Conservation (phyloP, 2,797 vertebrate genomes). For the Macropus fuliginosus region DNA sequence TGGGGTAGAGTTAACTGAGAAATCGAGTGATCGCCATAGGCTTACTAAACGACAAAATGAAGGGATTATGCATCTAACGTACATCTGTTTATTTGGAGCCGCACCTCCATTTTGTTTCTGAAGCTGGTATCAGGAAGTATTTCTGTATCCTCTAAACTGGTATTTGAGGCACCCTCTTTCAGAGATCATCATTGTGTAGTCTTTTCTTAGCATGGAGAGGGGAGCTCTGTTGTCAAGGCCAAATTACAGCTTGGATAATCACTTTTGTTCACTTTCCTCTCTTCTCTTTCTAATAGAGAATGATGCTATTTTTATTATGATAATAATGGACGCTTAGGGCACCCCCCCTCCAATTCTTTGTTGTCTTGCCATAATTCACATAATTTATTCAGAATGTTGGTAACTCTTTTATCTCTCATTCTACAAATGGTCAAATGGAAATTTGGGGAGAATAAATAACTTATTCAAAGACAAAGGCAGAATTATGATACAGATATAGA, state of each 20-base stretch:
- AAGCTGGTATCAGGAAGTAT: neutral
- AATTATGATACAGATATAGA: slow-evolving; percentile 18
- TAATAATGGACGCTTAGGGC: slow-evolving; percentile 55
- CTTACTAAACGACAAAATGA: neutral
- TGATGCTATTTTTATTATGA: slow-evolving; percentile 53
- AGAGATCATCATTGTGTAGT: neutral
- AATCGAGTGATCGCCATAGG: neutral
- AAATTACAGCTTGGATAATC: slow-evolving; percentile 64
- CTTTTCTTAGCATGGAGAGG: slow-evolving; percentile 48
- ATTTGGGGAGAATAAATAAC: slow-evolving; percentile 34
- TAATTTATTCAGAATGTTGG: slow-evolving; percentile 64
- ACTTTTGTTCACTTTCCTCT: slow-evolving; percentile 53
- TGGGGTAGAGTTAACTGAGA: neutral
- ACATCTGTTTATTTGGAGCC: neutral
- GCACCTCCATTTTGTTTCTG: neutral
- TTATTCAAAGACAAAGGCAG: slow-evolving; percentile 31
- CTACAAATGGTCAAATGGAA: slow-evolving; percentile 63
- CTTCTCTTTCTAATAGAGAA: slow-evolving; percentile 52
- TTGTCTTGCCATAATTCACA: slow-evolving; percentile 53
- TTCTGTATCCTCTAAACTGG: neutral
- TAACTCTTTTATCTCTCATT: slow-evolving; percentile 51
- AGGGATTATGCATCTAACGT: neutral
- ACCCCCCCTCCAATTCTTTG: slow-evolving; percentile 51
- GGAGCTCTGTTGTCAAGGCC: slow-evolving; percentile 54
- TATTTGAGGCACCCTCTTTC: neutral